Evolutionary conservation across 2,888 invertebrate genomes (phyloP).

Genomic region (Aphodius granarius): DNA sequence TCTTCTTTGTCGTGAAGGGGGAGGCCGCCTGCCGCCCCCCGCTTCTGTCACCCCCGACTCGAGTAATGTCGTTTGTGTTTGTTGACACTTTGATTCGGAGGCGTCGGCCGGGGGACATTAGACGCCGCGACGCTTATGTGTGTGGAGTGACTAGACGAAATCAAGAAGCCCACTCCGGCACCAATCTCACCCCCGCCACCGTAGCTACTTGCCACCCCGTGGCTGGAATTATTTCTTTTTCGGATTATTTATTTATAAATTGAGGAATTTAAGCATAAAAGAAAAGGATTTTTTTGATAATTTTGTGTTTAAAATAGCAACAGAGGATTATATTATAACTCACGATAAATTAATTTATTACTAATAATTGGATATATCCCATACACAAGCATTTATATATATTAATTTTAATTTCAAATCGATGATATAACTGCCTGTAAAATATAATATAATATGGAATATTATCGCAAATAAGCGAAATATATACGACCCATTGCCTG

Average conservation of each 20-base stretch:
- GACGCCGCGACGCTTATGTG: not conserved
- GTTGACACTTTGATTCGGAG: conserved; percentile 48
- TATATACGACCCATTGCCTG: not conserved
- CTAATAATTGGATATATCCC: not conserved
- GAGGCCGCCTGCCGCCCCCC: conserved; percentile 18
- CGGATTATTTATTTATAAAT: too few relatives aligned
- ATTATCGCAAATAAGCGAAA: not conserved
- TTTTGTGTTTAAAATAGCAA: not conserved
- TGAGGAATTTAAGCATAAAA: too few relatives aligned
- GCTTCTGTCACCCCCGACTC: conserved; percentile 41
- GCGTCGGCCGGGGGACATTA: conserved; percentile 27
- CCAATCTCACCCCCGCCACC: not conserved
- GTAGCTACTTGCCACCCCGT: too few relatives aligned
- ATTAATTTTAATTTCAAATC: not conserved
- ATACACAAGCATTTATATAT: not conserved
- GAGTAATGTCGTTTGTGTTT: conserved; percentile 52
- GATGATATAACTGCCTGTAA: not conserved
- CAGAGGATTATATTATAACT: not conserved
- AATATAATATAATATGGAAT: not conserved
- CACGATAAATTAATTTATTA: not conserved
- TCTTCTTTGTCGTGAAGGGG: not conserved
- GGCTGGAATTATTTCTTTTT: too few relatives aligned
- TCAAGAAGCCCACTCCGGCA: not conserved
- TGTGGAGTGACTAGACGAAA: not conserved
- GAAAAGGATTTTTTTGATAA: not conserved